Conservation (phyloP, 2,888 invertebrate species). For the Eupithecia inturbata region DNA sequence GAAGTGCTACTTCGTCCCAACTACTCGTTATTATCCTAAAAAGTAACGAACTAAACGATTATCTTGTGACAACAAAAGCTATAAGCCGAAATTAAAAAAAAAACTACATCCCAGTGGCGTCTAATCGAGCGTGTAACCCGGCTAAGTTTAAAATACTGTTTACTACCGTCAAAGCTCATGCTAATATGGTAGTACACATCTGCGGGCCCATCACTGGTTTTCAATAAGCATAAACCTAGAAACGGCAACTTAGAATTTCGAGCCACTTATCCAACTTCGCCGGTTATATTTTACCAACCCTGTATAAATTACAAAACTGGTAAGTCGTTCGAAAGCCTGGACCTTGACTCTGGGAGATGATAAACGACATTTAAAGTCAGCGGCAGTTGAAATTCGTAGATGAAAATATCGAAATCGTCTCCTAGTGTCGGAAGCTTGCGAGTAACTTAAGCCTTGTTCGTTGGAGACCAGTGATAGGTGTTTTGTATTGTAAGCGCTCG, state of each 20-base stretch:
- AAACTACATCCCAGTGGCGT: conserved; percentile 54
- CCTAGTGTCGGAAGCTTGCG: not conserved
- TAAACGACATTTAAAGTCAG: not conserved
- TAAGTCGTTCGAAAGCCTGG: not conserved
- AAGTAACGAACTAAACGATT: conserved; percentile 34
- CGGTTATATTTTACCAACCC: not conserved
- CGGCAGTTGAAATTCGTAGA: not conserved
- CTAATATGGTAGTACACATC: conserved; percentile 70
- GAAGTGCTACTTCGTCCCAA: conserved; percentile 70
- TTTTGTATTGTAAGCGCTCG: conserved; percentile 72
- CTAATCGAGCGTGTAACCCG: conserved; percentile 71
- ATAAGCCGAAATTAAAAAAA: conserved; percentile 46
- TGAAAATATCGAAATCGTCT: not conserved
- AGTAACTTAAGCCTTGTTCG: not conserved
- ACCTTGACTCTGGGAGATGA: not conserved
- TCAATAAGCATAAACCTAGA: not conserved
- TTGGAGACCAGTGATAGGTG: not conserved
- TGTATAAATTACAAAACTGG: not conserved
- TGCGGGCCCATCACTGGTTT: conserved; percentile 28
- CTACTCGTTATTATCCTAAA: conserved; percentile 54
- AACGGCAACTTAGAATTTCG: not conserved
- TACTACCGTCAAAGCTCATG: conserved; percentile 77
- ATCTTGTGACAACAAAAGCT: conserved; percentile 51
- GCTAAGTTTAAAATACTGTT: conserved; percentile 64
- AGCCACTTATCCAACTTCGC: not conserved